Conservation (phyloP, 2,888 invertebrate genomes). For the Drosophila nigricruria region DNA sequence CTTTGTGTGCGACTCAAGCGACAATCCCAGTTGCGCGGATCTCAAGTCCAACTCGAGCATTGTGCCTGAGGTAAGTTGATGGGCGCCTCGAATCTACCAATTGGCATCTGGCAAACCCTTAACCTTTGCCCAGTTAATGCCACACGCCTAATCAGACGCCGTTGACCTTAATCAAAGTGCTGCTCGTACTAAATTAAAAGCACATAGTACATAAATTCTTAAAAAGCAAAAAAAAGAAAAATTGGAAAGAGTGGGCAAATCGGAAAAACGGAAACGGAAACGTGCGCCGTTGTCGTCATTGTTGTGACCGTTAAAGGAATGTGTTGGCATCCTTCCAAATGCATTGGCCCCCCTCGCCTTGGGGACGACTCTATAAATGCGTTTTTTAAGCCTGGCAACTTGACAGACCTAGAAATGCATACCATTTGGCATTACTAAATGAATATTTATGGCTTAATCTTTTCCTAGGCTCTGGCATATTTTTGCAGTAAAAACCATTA, state of each 20-base stretch:
- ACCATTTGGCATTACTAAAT: background rate
- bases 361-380: constrained; percentile 30
- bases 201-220: constrained; percentile 54
- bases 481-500: background rate
- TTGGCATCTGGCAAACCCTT: constrained; percentile 16
- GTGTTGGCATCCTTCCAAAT: constrained; percentile 33
- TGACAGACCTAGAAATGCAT: constrained; percentile 20
- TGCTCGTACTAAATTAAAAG: constrained; percentile 40
- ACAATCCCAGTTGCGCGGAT: constrained; percentile 86
- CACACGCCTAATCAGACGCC: constrained; percentile 37
- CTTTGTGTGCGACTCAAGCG: constrained; percentile 87
- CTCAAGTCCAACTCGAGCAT: constrained; percentile 81
- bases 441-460: constrained; percentile 6
- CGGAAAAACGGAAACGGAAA: constrained; percentile 65
- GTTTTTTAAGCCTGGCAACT: constrained; percentile 37
- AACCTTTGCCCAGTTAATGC: constrained; percentile 37
- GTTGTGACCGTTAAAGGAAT: constrained; percentile 43
- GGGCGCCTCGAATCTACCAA: background rate
- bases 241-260: constrained; percentile 3
- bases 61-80: constrained; percentile 80
- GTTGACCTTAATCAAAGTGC: constrained; percentile 63
- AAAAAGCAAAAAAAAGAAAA: constrained; percentile 4
- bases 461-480: background rate
- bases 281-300: constrained; percentile 47
- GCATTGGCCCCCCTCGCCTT: background rate